Base-by-base conservation (phyloP, 2,113 vertebrate genomes). In the Heloderma charlesbogerti region DNA sequence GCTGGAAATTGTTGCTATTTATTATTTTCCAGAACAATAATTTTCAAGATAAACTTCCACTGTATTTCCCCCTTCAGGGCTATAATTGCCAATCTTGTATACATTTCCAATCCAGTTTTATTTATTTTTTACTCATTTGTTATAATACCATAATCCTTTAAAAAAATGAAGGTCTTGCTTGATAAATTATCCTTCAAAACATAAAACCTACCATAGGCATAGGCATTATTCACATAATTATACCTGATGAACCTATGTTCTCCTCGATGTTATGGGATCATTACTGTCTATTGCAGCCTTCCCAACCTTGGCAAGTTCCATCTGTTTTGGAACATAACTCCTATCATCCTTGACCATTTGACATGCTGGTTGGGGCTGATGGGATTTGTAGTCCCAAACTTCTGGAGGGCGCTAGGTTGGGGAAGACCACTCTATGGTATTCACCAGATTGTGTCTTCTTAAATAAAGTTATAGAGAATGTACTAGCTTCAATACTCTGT, bases 371-470 rank as follows among this genome's bases (percentile, higher is more conserved):
- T 54, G 60, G 60, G 10, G 60, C 18, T 63, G 5, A 63, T 63
- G 60, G 60, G 60, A 22, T 9, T 13, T 60, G 57, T 60, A 60
- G 16, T 60, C 57, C 57, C 57, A 60, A 60, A 60, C 57, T 15
- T 60, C 57, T 16, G 16, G 57, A 13, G 57, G 57, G 60, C 20
- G 20, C 60, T 18, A 22, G 16, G 60, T 22, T 63, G 20, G 60
- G 60, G 60, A 20, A 22, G 16, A 20, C 60, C 4, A 12, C 3
- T 63, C 60, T 69, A 48, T 29, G 74, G 63, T 31, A 48, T 85
- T 87, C 0, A 0, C 18, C 82, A 87, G 51, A 1, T 12, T 69
- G 66, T 0, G 37, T 2, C 0, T 3, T 67, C 25, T 82, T 78
- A 84, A 1, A 51, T 84, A 90, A 92, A 57, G 3, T 18, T 60